Conservation (phyloP, 2,888 invertebrate genomes). For the Hydriomena furcata region DNA sequence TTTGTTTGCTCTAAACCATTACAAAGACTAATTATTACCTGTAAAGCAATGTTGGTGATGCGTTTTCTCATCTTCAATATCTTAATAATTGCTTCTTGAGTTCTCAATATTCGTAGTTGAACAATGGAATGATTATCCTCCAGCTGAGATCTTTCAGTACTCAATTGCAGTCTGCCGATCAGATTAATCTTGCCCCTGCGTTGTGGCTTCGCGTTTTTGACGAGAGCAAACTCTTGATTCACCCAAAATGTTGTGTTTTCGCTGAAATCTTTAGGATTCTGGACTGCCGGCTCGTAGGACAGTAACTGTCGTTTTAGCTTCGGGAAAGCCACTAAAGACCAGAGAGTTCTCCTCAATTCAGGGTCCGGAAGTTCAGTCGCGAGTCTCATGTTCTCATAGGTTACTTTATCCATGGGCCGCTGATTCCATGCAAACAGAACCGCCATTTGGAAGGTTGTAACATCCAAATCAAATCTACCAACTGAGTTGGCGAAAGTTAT, state of each 20-base stretch:
- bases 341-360: constrained; percentile 96
- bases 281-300: constrained; percentile 90
- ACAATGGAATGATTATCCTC: constrained; percentile 99
- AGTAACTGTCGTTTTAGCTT: constrained; percentile 97
- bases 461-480: constrained; percentile 98
- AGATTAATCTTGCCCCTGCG: constrained; percentile 98
- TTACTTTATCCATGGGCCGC: constrained; percentile 94
- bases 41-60: constrained; percentile 96
- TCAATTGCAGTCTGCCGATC: constrained; percentile 96
- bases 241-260: constrained; percentile 97
- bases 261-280: constrained; percentile 95
- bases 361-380: constrained; percentile 98
- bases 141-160: constrained; percentile 96
- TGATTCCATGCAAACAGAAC: constrained; percentile 99
- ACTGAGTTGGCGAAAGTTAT: constrained; percentile 96
- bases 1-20: not conserved
- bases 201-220: constrained; percentile 97
- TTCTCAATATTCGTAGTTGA: constrained; percentile 95
- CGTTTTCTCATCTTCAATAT: constrained; percentile 99
- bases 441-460: constrained; percentile 99
- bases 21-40: constrained; percentile 71
- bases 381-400: constrained; percentile 97
- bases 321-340: constrained; percentile 98
- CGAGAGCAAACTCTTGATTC: constrained; percentile 97
- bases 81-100: constrained; percentile 99